Base-by-base conservation (phyloP, 2,113 vertebrate species). In the Oophaga pumilio region DNA sequence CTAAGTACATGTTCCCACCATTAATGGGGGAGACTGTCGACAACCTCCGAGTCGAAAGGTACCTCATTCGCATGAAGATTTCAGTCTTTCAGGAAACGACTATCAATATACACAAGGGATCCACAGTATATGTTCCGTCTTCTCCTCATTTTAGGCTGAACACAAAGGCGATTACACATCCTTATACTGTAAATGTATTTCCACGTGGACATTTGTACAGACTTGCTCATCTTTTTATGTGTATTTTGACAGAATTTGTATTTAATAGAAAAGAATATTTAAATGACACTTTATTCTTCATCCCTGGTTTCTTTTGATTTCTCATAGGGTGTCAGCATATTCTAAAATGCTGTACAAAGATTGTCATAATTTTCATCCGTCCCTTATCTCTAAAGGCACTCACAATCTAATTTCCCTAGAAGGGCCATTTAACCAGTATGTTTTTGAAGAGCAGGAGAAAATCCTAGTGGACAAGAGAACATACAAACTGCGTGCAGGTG, bases 221-320 rank as follows among this genome's bases (percentile, higher is more conserved):
- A 85, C 6, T 71, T 68, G 68, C 33, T 76, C 14, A 8, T 62
- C 57, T 66, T 86, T 76, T 68, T 84, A 82, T 83, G 62, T 78
- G 59, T 86, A 86, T 79, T 86, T 78, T 86, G 74, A 85, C 14
- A 85, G 71, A 85, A 85, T 59, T 64, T 53, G 76, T 78, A 86
- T 78, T 86, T 86, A 86, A 78, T 66, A 86, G 14, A 78, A 78
- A 83, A 26, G 4, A 52, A 62, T 69, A 69, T 66, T 52, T 53
- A 26, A 17, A 53, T 69, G 12, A 11, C 52, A 15, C 10, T 22
- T 84, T 74, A 33, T 59, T 43, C 56, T 52, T 50, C 26, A 12
- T 59, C 6, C n/a, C 22, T n/a, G 13, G 15, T 85, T 62, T 76
- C 6, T 24, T 49, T 18, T 20, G 60, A 62, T 22, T 5, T 62